phyloP scores from a whole-genome alignment of 2,113 vertebrate genomes.

The Oncorhynchus mykiss region DNA sequence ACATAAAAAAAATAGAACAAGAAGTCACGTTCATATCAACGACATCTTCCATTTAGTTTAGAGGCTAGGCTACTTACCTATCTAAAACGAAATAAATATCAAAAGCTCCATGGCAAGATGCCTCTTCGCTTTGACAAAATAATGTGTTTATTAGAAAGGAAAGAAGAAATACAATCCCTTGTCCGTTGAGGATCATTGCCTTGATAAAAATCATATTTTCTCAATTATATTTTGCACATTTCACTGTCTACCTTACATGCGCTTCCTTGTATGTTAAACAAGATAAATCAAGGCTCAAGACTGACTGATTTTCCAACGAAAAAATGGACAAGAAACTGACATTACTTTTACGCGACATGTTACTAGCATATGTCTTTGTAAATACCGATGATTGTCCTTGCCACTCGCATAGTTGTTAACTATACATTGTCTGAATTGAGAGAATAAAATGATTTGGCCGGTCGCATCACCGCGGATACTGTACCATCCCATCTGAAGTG shows the following conservation, averaged over 20 bases:
- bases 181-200: conserved; percentile 17
- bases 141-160: conserved; percentile 23
- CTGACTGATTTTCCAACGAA: background rate
- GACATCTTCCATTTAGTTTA: no score
- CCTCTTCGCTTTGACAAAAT: conserved; percentile 63
- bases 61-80: conserved; percentile 58
- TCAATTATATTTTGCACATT: background rate
- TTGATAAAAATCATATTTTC: background rate
- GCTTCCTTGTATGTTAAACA: no score
- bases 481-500: background rate
- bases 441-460: background rate
- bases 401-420: background rate
- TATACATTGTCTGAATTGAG: background rate
- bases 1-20: no score
- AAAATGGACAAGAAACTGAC: background rate
- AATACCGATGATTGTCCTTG: background rate
- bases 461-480: background rate
- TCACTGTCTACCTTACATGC: background rate
- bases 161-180: conserved; percentile 47
- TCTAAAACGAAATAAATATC: conserved; percentile 86
- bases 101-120: conserved; percentile 85
- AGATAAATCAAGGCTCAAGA: background rate
- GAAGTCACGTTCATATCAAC: no score
- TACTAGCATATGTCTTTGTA: background rate
- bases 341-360: background rate